Evolutionary conservation across 2,113 vertebrate species (phyloP), one percentile per base, ranked within the genome.

Genomic region (Ictalurus furcatus): DNA sequence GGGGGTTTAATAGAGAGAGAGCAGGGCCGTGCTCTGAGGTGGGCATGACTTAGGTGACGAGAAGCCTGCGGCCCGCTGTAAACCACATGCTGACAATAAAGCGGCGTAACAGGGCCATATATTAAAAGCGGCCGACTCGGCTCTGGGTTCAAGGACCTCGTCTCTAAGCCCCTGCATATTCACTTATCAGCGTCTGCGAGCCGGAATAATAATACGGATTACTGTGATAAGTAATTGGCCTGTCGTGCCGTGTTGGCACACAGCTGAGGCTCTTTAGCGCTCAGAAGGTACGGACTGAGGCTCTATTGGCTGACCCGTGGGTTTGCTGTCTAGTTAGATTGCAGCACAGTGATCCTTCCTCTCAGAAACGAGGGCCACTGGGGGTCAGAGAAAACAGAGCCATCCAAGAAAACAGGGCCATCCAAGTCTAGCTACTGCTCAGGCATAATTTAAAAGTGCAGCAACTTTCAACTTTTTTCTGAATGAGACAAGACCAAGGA

Each of bases 41-140:
- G 97, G 98, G 97, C 97, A 96, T 95, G 96, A 96, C 96, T 96
- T 93, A 97, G 96, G 96, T 97, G 97, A 97, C 97, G 96, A 96
- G 96, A 89, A 88, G 92, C 90, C 95, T 93, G 95, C 95, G 94
- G 97, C 94, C 95, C 94, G 94, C 93, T 96, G 96, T 97, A 97
- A 97, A 97, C 95, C 94, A 96, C 92, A 89, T 91, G 34, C 92
- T 92, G 96, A 96, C 97, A 96, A 71, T 97, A 96, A 96, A 96
- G 93, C 93, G 94, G 48, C 6, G 44, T 82, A 93, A 95, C 96
- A 94, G 96, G 94, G 95, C 96, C 82, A 93, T 97, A 97, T 97
- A 97, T 98, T 52, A 71, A 90, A 91, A 67, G 40, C 16, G 21
- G 4, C 48, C 30, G 54, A n/a, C 86, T n/a, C 88, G 93, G 88